These are phyloP conservation scores for Tragulus kanchil DNA, from an alignment of 2,113 vertebrate genomes.

Conservation along the genomic window DNA sequence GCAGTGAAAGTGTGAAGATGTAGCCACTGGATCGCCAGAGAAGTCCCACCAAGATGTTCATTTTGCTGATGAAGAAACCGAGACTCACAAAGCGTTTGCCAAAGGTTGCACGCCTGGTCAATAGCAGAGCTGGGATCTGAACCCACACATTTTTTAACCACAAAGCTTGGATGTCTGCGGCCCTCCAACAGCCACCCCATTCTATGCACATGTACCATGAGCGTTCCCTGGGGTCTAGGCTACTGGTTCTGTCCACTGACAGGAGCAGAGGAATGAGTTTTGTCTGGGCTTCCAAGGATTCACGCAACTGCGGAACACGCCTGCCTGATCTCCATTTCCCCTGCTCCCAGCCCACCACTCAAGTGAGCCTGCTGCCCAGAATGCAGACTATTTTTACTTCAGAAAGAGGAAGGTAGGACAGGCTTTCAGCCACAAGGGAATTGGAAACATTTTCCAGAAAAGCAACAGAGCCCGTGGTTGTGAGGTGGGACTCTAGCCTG, in stretches of 20 bases:
- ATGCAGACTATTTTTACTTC: neutral
- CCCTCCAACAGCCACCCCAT: neutral
- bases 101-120: neutral
- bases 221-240: neutral
- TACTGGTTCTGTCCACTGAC: neutral
- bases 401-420: neutral
- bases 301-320: neutral
- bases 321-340: neutral
- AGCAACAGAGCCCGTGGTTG: neutral
- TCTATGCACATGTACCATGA: rapidly evolving
- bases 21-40: neutral
- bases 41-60: neutral
- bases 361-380: neutral
- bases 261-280: neutral
- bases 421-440: neutral
- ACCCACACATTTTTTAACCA: neutral
- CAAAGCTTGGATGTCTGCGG: neutral
- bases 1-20: neutral
- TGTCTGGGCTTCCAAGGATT: neutral
- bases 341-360: no score
- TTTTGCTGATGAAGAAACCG: neutral
- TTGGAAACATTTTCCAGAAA: slow-evolving; percentile 4
- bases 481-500: neutral
- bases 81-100: neutral
- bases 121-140: neutral